phyloP scores from a whole-genome alignment of 23 tunicate genomes.

The Trididemnum clinides region DNA sequence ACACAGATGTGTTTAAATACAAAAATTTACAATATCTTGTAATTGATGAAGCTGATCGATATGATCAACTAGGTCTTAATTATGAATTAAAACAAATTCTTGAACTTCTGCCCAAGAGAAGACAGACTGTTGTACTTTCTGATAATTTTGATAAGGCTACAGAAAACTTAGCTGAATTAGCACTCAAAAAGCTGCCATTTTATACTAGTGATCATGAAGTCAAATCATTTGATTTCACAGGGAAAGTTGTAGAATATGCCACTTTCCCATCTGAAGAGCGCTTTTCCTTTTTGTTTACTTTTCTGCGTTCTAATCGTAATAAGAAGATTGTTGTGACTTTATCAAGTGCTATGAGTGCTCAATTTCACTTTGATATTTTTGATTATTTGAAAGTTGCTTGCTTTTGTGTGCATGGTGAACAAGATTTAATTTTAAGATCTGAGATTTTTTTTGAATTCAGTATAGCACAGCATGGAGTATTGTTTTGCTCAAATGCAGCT shows the following conservation, averaged over 20 bases:
- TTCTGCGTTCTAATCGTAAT: constrained; percentile 9
- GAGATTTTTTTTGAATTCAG: constrained; percentile 17
- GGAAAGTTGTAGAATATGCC: not conserved
- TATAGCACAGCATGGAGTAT: constrained; percentile 20
- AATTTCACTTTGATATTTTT: constrained; percentile 45
- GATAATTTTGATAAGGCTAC: constrained; percentile 1
- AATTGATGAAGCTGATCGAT: constrained; percentile 56
- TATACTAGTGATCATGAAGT: constrained; percentile 15
- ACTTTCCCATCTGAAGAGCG: constrained; percentile 17
- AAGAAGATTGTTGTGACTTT: constrained; percentile 48
- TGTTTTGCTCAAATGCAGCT: constrained; percentile 49
- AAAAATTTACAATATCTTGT: constrained; percentile 42
- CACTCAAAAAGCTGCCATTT: constrained; percentile 33
- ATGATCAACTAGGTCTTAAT: constrained; percentile 23
- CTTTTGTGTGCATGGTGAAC: constrained; percentile 46
- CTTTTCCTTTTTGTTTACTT: constrained; percentile 35
- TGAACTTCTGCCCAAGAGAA: constrained; percentile 26
- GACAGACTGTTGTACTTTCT: constrained; percentile 38
- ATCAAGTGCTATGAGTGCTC: constrained; percentile 53
- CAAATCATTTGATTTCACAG: not conserved
- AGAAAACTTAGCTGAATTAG: constrained; percentile 19
- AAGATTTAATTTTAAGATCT: not conserved
- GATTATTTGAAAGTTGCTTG: constrained; percentile 37
- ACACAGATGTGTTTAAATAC: constrained; percentile 20
- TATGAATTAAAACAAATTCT: constrained; percentile 40